Evolutionary conservation across 2,888 invertebrate genomes (phyloP), one percentile per base, ranked within the genome.

Genomic region (Eupithecia subfuscata): DNA sequence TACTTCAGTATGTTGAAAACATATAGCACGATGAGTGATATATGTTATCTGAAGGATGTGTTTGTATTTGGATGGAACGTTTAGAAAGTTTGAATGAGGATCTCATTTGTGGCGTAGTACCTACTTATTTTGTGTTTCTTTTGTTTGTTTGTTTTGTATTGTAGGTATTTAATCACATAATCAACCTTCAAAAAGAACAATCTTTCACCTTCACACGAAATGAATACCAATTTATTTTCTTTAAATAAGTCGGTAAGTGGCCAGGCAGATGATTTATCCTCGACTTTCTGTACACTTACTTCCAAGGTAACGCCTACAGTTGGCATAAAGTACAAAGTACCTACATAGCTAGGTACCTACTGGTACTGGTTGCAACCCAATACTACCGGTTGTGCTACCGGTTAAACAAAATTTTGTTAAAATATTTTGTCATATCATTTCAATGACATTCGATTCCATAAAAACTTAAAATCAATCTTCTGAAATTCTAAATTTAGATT

Each of bases 161-260:
- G 7, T 52, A 18, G 18, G n/a, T 9, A 56, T 56, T 56, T 22
- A 56, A 56, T 56, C 52, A 22, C 56, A 60, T 60, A 60, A 12
- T 12, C 11, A 22, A 60, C 60, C 60, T 60, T 60, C 60, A 60
- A 25, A 14, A 60, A 25, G 1, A 25, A 25, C 25, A 60, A 60
- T 60, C 60, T 25, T 60, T 60, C 25, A 60, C 60, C 60, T 60
- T 60, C 60, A 60, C 12, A 25, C 6, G 25, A 25, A 25, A 60
- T 14, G 25, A 22, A 60, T 60, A 60, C 25, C 6, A 63, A 25
- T 60, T 25, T 60, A 60, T 25, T 22, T 60, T 60, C 60, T 25
- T 60, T 60, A 60, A 60, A 60, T 37, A 37, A 65, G 18, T 65
- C 65, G 25, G 14, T 60, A 60, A 60, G 60, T 60, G 60, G 60